phyloP scores from a whole-genome alignment of 2,888 invertebrate species.

The Pammene fasciana region DNA sequence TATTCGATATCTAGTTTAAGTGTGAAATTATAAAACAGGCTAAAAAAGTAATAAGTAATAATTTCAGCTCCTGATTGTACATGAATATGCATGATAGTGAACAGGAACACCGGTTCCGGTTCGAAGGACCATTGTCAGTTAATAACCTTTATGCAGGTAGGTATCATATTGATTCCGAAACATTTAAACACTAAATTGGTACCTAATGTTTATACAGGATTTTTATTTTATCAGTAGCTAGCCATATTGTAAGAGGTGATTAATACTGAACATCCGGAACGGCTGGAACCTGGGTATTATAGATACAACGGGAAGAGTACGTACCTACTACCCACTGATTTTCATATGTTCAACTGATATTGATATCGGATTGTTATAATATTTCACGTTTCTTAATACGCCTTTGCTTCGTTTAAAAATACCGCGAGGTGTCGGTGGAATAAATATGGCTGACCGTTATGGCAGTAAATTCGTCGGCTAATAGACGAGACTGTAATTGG shows the following conservation, averaged over 20 bases:
- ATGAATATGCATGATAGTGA: slow-evolving; percentile 22
- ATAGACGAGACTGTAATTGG: slow-evolving; percentile 43
- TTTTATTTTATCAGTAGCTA: too few relatives aligned
- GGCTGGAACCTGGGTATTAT: too few relatives aligned
- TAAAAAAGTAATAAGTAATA: too few relatives aligned
- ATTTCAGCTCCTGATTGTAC: neutral
- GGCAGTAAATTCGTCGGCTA: slow-evolving; percentile 41
- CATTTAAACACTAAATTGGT: too few relatives aligned
- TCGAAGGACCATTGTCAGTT: slow-evolving; percentile 18
- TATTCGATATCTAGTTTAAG: too few relatives aligned
- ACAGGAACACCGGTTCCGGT: slow-evolving; percentile 4
- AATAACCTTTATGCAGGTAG: neutral
- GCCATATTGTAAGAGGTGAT: too few relatives aligned
- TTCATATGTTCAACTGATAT: neutral
- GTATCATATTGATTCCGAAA: neutral
- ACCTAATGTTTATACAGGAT: too few relatives aligned
- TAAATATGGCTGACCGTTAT: slow-evolving; percentile 34
- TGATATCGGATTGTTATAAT: neutral
- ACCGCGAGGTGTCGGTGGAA: slow-evolving; percentile 35
- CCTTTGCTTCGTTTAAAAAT: slow-evolving; percentile 31
- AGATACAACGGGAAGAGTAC: too few relatives aligned
- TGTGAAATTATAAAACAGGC: too few relatives aligned
- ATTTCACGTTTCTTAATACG: neutral
- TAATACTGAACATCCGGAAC: too few relatives aligned
- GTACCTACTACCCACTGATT: neutral